These are phyloP conservation scores for Dendrolimus pini DNA, from an alignment of 2,888 invertebrate species.

Conservation along the genomic window DNA sequence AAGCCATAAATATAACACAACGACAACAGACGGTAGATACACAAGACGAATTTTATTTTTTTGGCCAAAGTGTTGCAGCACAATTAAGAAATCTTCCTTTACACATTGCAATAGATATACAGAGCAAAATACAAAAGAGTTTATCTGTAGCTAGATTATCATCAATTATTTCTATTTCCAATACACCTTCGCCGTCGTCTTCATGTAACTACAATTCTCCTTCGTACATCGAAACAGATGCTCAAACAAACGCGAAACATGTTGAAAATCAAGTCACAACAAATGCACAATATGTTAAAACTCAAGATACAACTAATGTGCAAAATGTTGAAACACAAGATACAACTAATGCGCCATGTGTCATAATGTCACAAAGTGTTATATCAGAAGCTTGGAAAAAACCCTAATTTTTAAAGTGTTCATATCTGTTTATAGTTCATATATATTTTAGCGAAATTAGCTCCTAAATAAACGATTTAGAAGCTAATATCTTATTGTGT, in stretches of 20 bases:
- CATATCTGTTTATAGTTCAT: no score
- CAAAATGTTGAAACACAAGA: not conserved
- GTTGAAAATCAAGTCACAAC: no score
- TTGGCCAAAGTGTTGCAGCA: conserved; percentile 10
- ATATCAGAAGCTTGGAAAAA: not conserved
- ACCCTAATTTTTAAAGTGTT: not conserved
- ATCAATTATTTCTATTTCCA: conserved; percentile 1
- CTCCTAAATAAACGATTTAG: not conserved
- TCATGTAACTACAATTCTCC: not conserved
- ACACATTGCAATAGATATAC: conserved; percentile 11
- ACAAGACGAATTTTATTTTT: conserved; percentile 4
- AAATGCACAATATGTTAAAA: no score
- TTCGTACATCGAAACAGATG: no score
- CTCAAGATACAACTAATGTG: no score
- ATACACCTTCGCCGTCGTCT: not conserved
- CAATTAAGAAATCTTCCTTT: conserved; percentile 11
- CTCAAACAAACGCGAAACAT: no score
- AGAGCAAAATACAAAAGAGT: conserved; percentile 11
- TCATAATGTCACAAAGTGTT: not conserved
- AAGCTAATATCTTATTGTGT: no score
- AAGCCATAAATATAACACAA: not conserved
- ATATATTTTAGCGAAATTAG: not conserved
- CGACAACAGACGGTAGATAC: not conserved
- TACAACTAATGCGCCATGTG: conserved; percentile 1
- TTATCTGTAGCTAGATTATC: conserved; percentile 7